Conservation (phyloP, 2,888 invertebrate genomes). For the Callyntrura guangdongensis region DNA sequence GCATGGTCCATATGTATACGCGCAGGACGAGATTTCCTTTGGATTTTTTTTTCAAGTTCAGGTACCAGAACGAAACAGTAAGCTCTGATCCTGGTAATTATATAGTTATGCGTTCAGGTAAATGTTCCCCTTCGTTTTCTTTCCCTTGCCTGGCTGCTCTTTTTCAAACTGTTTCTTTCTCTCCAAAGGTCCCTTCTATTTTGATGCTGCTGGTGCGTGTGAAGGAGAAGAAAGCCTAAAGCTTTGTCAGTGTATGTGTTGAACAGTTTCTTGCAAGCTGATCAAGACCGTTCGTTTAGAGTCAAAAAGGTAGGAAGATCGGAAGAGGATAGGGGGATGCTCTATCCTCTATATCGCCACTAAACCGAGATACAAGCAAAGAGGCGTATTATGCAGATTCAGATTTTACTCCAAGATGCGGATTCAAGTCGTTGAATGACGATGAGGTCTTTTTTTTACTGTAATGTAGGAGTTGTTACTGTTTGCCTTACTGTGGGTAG, state of each 20-base stretch:
- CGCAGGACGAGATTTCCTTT: constrained; percentile 51
- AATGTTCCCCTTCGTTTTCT: constrained; percentile 43
- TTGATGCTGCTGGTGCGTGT: not conserved
- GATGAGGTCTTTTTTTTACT: constrained; percentile 20
- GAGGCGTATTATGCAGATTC: not conserved
- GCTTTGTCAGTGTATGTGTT: not conserved
- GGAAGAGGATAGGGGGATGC: constrained; percentile 35
- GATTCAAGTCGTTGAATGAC: not conserved
- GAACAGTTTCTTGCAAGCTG: not conserved
- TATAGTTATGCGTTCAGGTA: constrained; percentile 63
- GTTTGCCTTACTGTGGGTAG: not conserved
- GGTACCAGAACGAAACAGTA: constrained; percentile 66
- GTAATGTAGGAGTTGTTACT: not conserved
- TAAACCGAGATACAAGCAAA: not conserved
- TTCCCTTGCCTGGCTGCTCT: not conserved
- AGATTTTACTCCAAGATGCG: constrained; percentile 38
- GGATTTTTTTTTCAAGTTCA: constrained; percentile 69
- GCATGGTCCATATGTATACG: not conserved
- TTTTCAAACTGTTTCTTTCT: constrained; percentile 50
- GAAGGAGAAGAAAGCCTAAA: not conserved
- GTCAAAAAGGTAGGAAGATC: not conserved
- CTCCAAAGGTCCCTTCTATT: not conserved
- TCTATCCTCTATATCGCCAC: not conserved
- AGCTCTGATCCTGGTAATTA: constrained; percentile 61
- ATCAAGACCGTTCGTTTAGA: not conserved